Evolutionary conservation across 2,797 vertebrate species (phyloP).

Genomic region (Salmo trutta): DNA sequence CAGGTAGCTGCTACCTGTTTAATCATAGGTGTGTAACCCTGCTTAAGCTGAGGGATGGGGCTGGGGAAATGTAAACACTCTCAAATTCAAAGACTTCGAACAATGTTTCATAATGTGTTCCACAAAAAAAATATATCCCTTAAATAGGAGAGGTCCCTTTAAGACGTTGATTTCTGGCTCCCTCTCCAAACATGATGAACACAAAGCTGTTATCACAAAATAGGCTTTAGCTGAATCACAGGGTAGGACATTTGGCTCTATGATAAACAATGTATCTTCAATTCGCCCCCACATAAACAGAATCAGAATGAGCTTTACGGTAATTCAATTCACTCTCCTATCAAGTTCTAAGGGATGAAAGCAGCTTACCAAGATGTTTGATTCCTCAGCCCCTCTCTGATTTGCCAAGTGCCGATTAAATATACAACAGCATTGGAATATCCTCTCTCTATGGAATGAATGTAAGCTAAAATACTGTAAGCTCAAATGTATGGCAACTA

Average conservation of each 20-base stretch:
- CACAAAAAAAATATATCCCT: not conserved
- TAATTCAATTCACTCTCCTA: slow-evolving; percentile 11
- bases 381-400: not conserved
- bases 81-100: no score
- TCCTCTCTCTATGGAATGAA: slow-evolving; percentile 4
- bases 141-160: not conserved
- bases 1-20: not conserved
- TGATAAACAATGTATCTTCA: not conserved
- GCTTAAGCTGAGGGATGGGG: no score
- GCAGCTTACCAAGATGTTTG: slow-evolving; percentile 6
- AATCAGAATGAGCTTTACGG: slow-evolving; percentile 1
- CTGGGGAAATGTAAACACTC: no score
- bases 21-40: not conserved
- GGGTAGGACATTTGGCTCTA: not conserved
- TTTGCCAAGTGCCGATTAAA: slow-evolving; percentile 9
- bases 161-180: not conserved
- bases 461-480: not conserved
- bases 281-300: slow-evolving; percentile 1
- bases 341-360: slow-evolving; percentile 10
- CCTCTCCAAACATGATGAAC: not conserved
- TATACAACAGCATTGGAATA: slow-evolving; percentile 1
- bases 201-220: not conserved
- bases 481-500: not conserved
- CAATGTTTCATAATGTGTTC: no score
- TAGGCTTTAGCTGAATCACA: not conserved